Evolutionary conservation across 2,888 invertebrate genomes (phyloP).

Genomic region (Rhingia rostrata): DNA sequence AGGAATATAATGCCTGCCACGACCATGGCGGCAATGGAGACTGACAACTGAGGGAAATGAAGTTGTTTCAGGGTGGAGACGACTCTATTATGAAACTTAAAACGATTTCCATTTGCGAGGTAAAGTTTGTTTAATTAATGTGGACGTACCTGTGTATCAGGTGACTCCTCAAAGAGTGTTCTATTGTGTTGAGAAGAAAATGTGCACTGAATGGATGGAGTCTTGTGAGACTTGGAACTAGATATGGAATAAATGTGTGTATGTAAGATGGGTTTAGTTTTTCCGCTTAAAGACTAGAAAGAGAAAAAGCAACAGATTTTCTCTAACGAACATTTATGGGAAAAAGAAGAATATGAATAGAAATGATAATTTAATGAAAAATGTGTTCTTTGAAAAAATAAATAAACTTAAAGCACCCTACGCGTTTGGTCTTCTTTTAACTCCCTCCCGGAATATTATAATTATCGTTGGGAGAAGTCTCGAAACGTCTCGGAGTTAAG

Average conservation of each 20-base stretch:
- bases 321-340: no score
- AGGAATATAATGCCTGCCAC: conserved; percentile 25
- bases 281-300: no score
- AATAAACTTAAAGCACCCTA: no score
- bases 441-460: no score
- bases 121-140: conserved; percentile 47
- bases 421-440: no score
- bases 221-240: background rate
- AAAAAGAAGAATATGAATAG: no score
- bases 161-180: conserved; percentile 20
- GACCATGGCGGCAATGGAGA: background rate
- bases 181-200: background rate
- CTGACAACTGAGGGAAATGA: conserved; percentile 29
- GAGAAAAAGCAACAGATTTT: no score
- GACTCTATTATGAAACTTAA: conserved; percentile 60
- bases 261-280: background rate
- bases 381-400: no score
- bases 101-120: conserved; percentile 50
- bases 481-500: no score
- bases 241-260: background rate
- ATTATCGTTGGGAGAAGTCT: no score
- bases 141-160: conserved; percentile 31
- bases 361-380: no score
- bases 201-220: background rate
- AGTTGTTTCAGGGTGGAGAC: conserved; percentile 46